These are phyloP conservation scores for Spea multiplicata DNA, from an alignment of 2,113 vertebrate genomes.

Conservation along the genomic window DNA sequence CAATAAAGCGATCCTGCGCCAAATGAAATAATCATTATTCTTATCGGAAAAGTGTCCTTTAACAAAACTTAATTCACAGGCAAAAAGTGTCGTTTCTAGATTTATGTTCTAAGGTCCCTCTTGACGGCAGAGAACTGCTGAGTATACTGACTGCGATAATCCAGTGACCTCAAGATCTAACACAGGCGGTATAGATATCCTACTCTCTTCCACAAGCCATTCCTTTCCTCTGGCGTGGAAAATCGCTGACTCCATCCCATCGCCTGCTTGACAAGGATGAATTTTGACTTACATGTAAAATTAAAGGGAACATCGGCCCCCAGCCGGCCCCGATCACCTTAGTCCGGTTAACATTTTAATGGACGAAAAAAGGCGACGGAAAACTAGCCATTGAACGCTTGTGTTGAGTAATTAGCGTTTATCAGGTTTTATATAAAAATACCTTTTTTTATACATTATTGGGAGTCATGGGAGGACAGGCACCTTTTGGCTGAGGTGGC, in stretches of 20 bases:
- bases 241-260: background rate
- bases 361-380: too few relatives aligned
- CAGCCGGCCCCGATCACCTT: too few relatives aligned
- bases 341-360: too few relatives aligned
- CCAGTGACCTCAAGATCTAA: background rate
- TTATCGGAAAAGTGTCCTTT: background rate
- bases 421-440: too few relatives aligned
- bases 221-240: background rate
- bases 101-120: background rate
- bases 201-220: background rate
- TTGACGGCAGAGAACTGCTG: background rate
- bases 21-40: background rate
- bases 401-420: too few relatives aligned
- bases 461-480: too few relatives aligned
- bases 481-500: too few relatives aligned
- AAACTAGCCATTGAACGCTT: too few relatives aligned
- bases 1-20: too few relatives aligned
- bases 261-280: background rate
- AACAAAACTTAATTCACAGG: background rate
- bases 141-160: background rate
- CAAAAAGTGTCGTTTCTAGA: background rate
- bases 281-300: background rate
- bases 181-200: background rate
- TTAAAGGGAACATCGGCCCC: background rate
- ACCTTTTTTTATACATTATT: too few relatives aligned